Conservation (phyloP, 1,140 invertebrate genomes). For the Panulirus ornatus region DNA sequence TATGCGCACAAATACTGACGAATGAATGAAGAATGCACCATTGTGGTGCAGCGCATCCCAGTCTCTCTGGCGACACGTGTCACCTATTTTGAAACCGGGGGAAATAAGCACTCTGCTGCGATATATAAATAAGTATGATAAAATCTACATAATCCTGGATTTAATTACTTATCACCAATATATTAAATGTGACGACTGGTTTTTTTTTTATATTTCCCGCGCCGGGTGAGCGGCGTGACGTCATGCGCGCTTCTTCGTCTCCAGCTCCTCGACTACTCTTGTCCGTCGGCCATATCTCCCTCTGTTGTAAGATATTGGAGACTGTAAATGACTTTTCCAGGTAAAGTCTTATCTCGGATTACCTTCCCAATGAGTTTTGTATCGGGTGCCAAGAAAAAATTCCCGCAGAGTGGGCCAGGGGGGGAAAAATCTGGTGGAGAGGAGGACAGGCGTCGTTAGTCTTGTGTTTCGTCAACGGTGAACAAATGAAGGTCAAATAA, state of each 20-base stretch:
- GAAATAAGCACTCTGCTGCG: no score
- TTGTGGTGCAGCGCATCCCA: no score
- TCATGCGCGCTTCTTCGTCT: conserved; percentile 39
- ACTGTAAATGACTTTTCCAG: neutral
- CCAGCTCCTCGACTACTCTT: neutral
- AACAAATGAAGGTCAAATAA: conserved; percentile 71
- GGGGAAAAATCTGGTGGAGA: neutral
- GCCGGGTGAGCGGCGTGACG: neutral
- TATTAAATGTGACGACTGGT: no score
- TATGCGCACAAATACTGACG: no score
- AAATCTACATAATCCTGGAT: no score
- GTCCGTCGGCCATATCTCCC: conserved; percentile 36
- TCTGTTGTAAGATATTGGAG: neutral
- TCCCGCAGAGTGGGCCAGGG: neutral
- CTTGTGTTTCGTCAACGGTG: conserved; percentile 56
- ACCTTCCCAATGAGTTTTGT: neutral
- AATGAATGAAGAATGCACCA: no score
- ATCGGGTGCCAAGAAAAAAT: neutral
- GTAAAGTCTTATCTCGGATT: neutral
- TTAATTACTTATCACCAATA: no score
- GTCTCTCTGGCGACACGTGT: no score
- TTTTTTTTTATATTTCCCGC: conserved; percentile 20
- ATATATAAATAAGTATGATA: no score
- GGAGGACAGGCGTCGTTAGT: conserved; percentile 44
- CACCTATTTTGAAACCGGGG: no score